phyloP scores from a whole-genome alignment of 2,888 invertebrate genomes.

The Cheilosia vernalis region DNA sequence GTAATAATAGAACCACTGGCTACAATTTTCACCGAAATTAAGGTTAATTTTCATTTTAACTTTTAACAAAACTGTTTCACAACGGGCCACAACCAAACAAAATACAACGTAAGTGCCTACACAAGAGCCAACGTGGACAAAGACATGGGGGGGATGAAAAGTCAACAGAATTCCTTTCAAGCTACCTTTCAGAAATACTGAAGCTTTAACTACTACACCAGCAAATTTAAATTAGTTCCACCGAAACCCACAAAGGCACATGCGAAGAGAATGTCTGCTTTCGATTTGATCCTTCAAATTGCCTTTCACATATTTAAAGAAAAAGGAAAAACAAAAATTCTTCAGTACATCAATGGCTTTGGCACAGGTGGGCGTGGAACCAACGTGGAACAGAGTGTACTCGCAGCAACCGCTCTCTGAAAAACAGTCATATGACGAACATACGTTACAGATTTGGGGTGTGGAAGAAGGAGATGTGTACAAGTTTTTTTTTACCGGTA shows the following conservation, averaged over 20 bases:
- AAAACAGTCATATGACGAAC: too few relatives aligned
- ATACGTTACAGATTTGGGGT: too few relatives aligned
- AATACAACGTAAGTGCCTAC: neutral
- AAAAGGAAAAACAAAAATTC: neutral
- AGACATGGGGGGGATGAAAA: neutral
- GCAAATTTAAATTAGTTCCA: conserved; percentile 34
- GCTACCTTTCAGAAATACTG: neutral
- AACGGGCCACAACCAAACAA: neutral
- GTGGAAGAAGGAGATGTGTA: too few relatives aligned
- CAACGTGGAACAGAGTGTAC: too few relatives aligned
- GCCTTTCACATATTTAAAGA: neutral
- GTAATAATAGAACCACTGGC: neutral
- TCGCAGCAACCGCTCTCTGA: too few relatives aligned
- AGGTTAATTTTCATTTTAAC: neutral
- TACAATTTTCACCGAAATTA: conserved; percentile 21
- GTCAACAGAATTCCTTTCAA: neutral
- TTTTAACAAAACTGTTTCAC: neutral
- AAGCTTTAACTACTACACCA: neutral
- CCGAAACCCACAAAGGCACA: neutral
- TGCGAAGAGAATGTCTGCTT: neutral
- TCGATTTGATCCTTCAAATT: conserved; percentile 5
- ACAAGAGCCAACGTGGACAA: neutral
- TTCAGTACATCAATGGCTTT: too few relatives aligned
- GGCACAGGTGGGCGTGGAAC: too few relatives aligned
- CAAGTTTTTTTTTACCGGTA: too few relatives aligned